Base-by-base conservation (phyloP, 2,888 invertebrate genomes). In the Panopea generosa region DNA sequence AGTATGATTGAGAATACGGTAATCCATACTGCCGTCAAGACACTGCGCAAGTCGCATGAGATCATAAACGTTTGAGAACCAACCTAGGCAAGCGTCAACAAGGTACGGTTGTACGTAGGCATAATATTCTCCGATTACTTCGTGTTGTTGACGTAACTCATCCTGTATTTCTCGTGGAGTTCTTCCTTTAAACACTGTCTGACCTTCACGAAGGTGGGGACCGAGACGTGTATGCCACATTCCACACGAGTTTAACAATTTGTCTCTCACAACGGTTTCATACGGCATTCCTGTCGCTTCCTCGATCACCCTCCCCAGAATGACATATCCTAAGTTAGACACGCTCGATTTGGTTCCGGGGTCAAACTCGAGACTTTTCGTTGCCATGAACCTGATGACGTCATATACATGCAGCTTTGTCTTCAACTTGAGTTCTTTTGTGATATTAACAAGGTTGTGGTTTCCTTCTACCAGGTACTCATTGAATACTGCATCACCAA, bases 191-290 rank as follows among this genome's bases (percentile, higher is more conserved):
- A 57, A 71, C 22, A 73, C 56, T 16, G 66, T 50, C 16, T 67
- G 26, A 22, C 67, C 63, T 49, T 76, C 82, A 2, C 60, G 61
- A 16, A 47, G 16, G n/a, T 72, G 75, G 1, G 81, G 67, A 2
- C 88, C 87, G 6, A 89, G 74, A 47, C 86, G 74, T 0, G 91
- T 91, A 69, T 90, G 88, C 90, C 90, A 88, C 90, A 91, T 90
- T 7, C 91, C 91, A 66, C 89, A 89, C 1, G 88, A 89, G 47
- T 82, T 69, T 11, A 84, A 60, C 0, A 86, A 55, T 43, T 76
- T 76, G 59, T 80, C 82, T 56, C 86, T 88, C 2, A 90, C 87
- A 52, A 84, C 90, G 26, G 82, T 77, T 24, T 86, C 86, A 66
- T 90, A 89, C 16, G 72, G 68, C 18, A 47, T 45, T 27, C 72